These are phyloP conservation scores for Cardiocondyla obscurior DNA, from an alignment of 1,140 invertebrate species.

Conservation along the genomic window DNA sequence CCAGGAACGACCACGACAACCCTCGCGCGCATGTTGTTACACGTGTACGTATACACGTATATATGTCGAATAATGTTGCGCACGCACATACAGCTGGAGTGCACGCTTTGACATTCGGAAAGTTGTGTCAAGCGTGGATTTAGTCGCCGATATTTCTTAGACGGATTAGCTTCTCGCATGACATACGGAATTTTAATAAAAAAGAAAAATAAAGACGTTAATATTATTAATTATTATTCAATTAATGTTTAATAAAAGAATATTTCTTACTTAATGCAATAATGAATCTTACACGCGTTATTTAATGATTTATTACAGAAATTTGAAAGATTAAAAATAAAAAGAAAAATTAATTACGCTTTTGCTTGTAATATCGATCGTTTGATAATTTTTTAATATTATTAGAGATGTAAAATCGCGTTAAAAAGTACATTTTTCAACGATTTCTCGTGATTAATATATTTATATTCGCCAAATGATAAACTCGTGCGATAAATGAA, in stretches of 20 bases:
- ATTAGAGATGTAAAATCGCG: too few relatives aligned
- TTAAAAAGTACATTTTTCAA: not conserved
- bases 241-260: not conserved
- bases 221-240: too few relatives aligned
- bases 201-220: not conserved
- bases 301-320: not conserved
- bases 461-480: not conserved
- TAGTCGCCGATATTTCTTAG: not conserved
- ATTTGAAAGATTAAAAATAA: not conserved
- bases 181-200: not conserved
- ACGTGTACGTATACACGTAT: not conserved
- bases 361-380: too few relatives aligned
- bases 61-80: constrained; percentile 6
- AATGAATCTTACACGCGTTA: not conserved
- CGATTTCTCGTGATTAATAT: not conserved
- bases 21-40: constrained; percentile 27
- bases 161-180: not conserved
- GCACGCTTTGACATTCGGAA: not conserved
- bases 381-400: too few relatives aligned
- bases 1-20: constrained; percentile 65
- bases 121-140: not conserved
- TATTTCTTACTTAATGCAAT: not conserved
- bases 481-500: not conserved
- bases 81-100: not conserved
- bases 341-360: too few relatives aligned